Percentiles rank a stretch among this genome's conserved stretches.
phyloP scores from a whole-genome alignment of 2,113 vertebrate genomes.

The Clarias batrachus region DNA sequence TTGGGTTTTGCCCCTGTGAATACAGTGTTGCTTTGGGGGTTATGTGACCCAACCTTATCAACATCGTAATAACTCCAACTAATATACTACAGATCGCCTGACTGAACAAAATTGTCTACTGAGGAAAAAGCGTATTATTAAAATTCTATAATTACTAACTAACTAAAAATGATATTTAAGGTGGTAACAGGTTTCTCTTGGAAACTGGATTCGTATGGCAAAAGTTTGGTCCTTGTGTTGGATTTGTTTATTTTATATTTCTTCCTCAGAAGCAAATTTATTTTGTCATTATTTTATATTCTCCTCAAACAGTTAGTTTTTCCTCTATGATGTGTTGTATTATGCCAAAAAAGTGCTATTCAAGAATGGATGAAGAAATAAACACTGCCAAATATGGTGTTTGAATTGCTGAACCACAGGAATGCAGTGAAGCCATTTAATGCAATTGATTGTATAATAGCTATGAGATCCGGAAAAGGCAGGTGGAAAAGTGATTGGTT shows the following conservation, averaged over 20 bases:
- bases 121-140: background rate
- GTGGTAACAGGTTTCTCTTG: background rate
- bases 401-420: conserved; percentile 68
- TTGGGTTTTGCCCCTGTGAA: background rate
- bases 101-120: conserved; percentile 60
- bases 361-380: conserved; percentile 55
- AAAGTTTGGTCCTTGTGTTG: too few relatives aligned
- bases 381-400: conserved; percentile 63
- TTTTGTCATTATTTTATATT: background rate
- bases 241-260: background rate
- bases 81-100: background rate
- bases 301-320: background rate
- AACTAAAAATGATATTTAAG: background rate
- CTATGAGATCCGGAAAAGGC: background rate
- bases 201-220: background rate
- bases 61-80: conserved; percentile 62
- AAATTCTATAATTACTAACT: background rate
- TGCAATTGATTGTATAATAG: conserved; percentile 49
- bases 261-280: background rate
- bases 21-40: conserved; percentile 50
- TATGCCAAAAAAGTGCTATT: background rate
- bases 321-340: background rate
- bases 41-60: conserved; percentile 53
- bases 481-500: background rate
- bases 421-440: conserved; percentile 60